Conservation (phyloP, 2,797 vertebrate species). For the Amniataba percoides region DNA sequence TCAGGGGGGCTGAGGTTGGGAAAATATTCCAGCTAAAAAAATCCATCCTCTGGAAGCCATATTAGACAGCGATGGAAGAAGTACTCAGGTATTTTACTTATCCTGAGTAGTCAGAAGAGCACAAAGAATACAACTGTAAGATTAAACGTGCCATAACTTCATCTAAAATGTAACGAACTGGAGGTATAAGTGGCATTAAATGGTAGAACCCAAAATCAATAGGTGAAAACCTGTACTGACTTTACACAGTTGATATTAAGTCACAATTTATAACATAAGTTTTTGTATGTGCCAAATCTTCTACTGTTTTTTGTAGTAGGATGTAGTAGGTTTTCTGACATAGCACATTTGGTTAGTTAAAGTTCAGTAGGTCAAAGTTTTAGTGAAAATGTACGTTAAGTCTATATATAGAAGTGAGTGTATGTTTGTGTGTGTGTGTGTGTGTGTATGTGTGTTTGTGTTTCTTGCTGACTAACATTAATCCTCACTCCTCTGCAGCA, state of each 20-base stretch:
- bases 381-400: too few species aligned
- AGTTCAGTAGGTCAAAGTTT: neutral
- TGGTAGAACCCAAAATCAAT: neutral
- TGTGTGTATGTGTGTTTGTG: too few species aligned
- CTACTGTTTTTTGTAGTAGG: neutral
- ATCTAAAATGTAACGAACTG: neutral
- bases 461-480: neutral
- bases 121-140: neutral
- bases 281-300: neutral
- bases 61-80: neutral
- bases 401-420: too few species aligned
- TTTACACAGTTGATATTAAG: neutral
- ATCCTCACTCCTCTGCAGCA: neutral
- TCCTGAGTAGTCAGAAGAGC: neutral
- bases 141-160: neutral
- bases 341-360: neutral
- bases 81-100: neutral
- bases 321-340: neutral
- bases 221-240: neutral
- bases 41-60: neutral
- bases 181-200: neutral
- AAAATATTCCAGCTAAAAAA: slow-evolving; percentile 36
- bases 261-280: neutral
- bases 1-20: neutral
- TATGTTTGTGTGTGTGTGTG: neutral